Evolutionary conservation across 2,888 invertebrate genomes (phyloP).

Genomic region (Cataglyphis cursor): DNA sequence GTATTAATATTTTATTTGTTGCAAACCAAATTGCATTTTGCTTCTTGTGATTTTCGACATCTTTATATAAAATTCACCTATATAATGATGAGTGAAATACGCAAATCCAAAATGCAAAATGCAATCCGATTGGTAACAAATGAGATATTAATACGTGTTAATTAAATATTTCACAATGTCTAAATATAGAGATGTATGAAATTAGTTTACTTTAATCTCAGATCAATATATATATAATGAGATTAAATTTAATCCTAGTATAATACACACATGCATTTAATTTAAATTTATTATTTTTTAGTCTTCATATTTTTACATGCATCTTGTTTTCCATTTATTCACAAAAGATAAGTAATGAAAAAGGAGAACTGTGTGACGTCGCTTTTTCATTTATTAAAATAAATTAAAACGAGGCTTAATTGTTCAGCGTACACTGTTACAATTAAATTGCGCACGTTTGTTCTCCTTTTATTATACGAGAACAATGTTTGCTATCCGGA

Average conservation of each 20-base stretch:
- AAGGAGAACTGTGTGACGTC: background rate
- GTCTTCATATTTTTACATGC: background rate
- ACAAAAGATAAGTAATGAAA: background rate
- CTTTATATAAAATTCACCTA: background rate
- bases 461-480: background rate
- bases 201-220: background rate
- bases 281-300: conserved; percentile 1
- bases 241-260: conserved; percentile 1
- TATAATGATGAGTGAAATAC: background rate
- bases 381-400: conserved; percentile 13
- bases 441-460: background rate
- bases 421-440: background rate
- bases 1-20: background rate
- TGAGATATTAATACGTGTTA: conserved; percentile 9
- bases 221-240: background rate
- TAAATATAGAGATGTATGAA: conserved; percentile 4
- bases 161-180: conserved; percentile 12
- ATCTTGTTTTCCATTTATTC: background rate
- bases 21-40: background rate
- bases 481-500: conserved; percentile 3
- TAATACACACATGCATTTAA: background rate
- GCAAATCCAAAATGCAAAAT: background rate
- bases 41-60: background rate
- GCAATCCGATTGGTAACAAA: background rate
- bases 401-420: conserved; percentile 7